These are phyloP conservation scores for Aspiorhynchus laticeps DNA, from an alignment of 2,113 vertebrate species.

Conservation along the genomic window DNA sequence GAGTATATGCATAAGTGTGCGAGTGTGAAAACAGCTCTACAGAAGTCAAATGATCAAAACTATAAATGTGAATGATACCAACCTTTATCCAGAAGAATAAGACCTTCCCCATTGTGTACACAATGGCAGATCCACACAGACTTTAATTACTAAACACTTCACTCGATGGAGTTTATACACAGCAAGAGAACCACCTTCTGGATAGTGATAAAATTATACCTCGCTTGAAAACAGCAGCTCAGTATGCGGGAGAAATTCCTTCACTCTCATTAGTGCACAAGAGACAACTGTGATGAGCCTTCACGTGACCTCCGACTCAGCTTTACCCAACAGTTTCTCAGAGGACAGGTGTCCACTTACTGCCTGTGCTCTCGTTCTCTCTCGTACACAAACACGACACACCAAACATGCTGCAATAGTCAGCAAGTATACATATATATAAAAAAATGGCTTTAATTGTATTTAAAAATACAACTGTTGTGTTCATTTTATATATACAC, in stretches of 20 bases:
- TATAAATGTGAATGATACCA: not conserved
- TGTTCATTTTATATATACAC: too few relatives aligned
- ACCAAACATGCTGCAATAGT: not conserved
- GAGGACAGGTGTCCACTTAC: not conserved
- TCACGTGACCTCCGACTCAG: not conserved
- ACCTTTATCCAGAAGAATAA: slow-evolving; percentile 2
- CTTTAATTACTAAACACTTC: not conserved
- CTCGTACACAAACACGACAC: not conserved
- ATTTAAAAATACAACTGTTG: too few relatives aligned
- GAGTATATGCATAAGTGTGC: not conserved
- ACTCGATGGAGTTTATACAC: not conserved
- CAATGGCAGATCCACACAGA: not conserved
- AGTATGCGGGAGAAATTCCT: not conserved
- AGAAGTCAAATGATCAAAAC: not conserved
- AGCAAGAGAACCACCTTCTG: not conserved
- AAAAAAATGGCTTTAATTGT: too few relatives aligned
- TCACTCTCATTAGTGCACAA: not conserved
- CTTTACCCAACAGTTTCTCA: not conserved
- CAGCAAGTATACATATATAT: too few relatives aligned
- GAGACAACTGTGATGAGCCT: not conserved
- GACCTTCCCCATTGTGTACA: not conserved
- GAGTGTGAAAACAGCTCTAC: not conserved
- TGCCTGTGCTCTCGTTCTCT: not conserved
- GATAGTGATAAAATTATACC: not conserved
- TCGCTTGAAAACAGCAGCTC: not conserved